These are phyloP conservation scores for Myzus persicae DNA, from an alignment of 1,140 invertebrate genomes.

Conservation along the genomic window DNA sequence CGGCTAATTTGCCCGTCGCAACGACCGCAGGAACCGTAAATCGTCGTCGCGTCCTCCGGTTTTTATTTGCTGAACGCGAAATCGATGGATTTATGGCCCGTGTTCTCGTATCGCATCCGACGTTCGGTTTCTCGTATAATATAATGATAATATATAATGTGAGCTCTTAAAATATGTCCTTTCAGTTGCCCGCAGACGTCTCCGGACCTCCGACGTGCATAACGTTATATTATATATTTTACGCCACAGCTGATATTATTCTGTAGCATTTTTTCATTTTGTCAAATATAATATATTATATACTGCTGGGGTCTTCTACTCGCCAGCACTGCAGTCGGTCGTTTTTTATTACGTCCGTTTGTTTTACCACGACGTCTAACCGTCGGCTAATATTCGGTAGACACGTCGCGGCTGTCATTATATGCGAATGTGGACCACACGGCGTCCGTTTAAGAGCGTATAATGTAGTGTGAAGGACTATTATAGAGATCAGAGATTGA, in stretches of 20 bases:
- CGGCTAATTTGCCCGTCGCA: constrained; percentile 42
- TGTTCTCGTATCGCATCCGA: constrained; percentile 13
- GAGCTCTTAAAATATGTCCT: constrained; percentile 7
- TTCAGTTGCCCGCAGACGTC: not conserved
- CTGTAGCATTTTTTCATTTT: not conserved
- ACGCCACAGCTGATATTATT: not conserved
- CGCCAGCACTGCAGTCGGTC: too few relatives aligned
- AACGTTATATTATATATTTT: not conserved
- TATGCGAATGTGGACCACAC: not conserved
- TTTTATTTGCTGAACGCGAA: constrained; percentile 53
- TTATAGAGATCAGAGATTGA: too few relatives aligned
- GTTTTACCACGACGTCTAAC: not conserved
- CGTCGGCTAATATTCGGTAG: not conserved
- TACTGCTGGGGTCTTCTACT: too few relatives aligned
- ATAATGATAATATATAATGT: constrained; percentile 6
- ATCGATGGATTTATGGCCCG: constrained; percentile 46
- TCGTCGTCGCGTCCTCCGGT: constrained; percentile 31
- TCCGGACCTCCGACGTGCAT: constrained; percentile 1
- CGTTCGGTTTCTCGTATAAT: not conserved
- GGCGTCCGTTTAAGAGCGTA: not conserved
- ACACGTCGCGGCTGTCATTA: not conserved
- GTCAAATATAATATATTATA: not conserved
- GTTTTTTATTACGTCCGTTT: not conserved
- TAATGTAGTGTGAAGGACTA: too few relatives aligned
- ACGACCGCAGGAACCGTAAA: constrained; percentile 44